Percentiles rank a stretch among this genome's conserved stretches.
Evolutionary conservation across 2,797 vertebrate species (phyloP).

Genomic region (Pangasius larnaudii): DNA sequence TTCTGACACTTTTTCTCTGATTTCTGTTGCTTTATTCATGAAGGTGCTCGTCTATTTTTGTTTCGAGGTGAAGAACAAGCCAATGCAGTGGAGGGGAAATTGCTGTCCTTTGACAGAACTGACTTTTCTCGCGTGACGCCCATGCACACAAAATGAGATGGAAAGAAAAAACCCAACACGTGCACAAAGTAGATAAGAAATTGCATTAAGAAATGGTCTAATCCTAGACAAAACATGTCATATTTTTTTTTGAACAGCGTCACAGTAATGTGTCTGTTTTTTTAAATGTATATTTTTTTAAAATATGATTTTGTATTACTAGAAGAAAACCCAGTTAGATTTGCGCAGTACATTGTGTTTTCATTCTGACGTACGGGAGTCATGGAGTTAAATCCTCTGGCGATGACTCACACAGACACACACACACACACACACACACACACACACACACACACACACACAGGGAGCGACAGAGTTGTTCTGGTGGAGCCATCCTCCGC

Average conservation of each 20-base stretch:
- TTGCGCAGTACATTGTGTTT: not conserved
- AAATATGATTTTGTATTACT: too few relatives aligned
- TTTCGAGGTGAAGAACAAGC: not conserved
- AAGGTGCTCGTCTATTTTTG: not conserved
- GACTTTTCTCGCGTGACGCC: not conserved
- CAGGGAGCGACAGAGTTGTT: conserved; percentile 58
- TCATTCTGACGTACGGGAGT: conserved; percentile 48
- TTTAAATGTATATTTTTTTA: not conserved
- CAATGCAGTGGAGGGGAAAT: not conserved
- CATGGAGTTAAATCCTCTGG: conserved; percentile 73
- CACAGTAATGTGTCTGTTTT: not conserved
- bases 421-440: not conserved
- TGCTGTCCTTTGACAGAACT: not conserved
- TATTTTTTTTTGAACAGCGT: not conserved
- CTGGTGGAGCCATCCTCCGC: conserved; percentile 68
- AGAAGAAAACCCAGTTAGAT: not conserved
- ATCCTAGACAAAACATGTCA: not conserved
- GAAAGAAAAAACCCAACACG: not conserved
- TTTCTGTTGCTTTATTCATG: conserved; percentile 26
- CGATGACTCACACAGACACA: conserved; percentile 76
- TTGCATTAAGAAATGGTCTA: not conserved
- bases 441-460: conserved; percentile 7
- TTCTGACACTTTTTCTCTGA: not conserved
- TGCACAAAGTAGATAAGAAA: not conserved
- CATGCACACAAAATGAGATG: not conserved